phyloP scores from a whole-genome alignment of 2,888 invertebrate species.

The Maniola hyperantus region DNA sequence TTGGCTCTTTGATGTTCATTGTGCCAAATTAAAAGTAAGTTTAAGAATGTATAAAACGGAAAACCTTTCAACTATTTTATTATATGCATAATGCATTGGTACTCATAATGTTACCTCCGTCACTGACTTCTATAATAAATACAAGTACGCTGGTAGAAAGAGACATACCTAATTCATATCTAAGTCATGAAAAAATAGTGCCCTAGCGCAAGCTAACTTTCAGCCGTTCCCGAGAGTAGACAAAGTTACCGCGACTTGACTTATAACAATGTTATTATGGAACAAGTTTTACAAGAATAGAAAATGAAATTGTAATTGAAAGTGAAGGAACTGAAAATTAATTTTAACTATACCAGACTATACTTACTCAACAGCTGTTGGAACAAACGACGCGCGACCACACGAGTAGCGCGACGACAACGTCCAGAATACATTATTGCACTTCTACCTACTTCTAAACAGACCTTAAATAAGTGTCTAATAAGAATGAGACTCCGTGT shows the following conservation, averaged over 20 bases:
- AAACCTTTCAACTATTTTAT: too few species aligned
- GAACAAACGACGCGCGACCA: background rate
- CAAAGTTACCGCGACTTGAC: constrained; percentile 10
- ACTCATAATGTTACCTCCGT: too few species aligned
- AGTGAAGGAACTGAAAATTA: constrained; percentile 15
- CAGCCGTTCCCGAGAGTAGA: background rate
- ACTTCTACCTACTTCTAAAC: background rate
- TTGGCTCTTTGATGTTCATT: background rate
- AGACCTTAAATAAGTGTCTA: background rate
- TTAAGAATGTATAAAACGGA: too few species aligned
- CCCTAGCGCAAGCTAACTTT: constrained; percentile 4
- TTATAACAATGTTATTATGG: constrained; percentile 7
- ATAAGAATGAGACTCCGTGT: too few species aligned
- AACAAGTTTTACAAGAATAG: constrained; percentile 12
- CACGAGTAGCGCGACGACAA: too few species aligned
- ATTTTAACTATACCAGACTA: constrained; percentile 3
- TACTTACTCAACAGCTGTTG: background rate
- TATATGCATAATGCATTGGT: too few species aligned
- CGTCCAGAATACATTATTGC: background rate
- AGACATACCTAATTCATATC: too few species aligned
- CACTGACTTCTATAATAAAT: too few species aligned
- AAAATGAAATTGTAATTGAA: constrained; percentile 13
- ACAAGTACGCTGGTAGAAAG: too few species aligned
- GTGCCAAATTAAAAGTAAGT: background rate
- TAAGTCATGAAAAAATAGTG: background rate